Base-by-base conservation (phyloP, 2,888 invertebrate species). In the Dicycla oo region DNA sequence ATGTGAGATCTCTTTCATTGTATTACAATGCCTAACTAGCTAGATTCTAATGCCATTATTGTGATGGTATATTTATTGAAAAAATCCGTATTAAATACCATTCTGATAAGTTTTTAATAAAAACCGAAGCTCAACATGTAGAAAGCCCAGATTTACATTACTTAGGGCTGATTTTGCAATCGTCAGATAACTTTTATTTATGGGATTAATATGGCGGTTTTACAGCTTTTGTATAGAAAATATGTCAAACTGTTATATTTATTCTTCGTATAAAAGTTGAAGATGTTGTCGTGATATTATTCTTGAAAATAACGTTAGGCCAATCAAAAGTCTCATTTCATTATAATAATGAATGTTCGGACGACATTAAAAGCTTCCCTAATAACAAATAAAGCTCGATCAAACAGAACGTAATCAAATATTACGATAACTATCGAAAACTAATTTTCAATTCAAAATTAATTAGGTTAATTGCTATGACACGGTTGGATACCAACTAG, bases 371-470 rank as follows among this genome's bases (percentile, higher is more conserved):
- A 51, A 69, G 43, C 65, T 65, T 65, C 26, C 54, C 23, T 60
- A 58, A 61, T 18, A 64, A 65, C 56, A 61, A 69, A 65, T n/a
- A 56, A 13, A 78, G 18, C 15, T 56, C 61, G 18, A 56, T 68
- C 68, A 73, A 72, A 73, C 53, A 38, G 30, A 56, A 76, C 45
- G 67, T 61, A 65, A 78, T 65, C 62, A 70, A 78, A 75, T 63
- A 66, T 63, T 63, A 78, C 62, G 61, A 75, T 56, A 66, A 78
- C 53, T 26, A 73, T 63, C 53, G 47, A 69, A 80, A 80, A 72
- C 72, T 80, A 76, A 66, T 74, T 72, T 78, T 66, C 76, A 65
- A 66, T 76, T 62, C 45, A 40, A 72, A 69, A 73, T 80, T 70
- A 79, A 75, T 79, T 69, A 64, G 58, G 62, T 73, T 60, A 80